Evolutionary conservation across 2,797 vertebrate species (phyloP).

Genomic region (Balearica regulorum): DNA sequence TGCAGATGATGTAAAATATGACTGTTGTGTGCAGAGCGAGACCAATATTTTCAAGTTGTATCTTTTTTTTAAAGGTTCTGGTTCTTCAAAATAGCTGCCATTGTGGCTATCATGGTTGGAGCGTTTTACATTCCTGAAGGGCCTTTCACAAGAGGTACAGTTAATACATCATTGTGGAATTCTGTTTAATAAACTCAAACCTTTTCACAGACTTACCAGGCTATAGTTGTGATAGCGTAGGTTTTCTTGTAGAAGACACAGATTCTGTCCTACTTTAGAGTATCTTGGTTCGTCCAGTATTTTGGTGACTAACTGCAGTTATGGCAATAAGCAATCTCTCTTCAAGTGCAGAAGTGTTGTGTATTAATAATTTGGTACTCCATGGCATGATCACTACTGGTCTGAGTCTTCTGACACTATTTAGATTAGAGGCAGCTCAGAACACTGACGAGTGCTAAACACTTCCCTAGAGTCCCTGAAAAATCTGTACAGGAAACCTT

Average conservation of each 20-base stretch:
- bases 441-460: neutral
- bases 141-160: constrained; percentile 82
- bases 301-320: neutral
- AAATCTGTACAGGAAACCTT: neutral
- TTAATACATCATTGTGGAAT: neutral
- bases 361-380: neutral
- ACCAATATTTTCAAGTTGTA: neutral
- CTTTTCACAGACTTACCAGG: neutral
- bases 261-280: neutral
- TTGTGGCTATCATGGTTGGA: constrained; percentile 85
- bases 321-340: neutral
- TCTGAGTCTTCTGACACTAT: neutral
- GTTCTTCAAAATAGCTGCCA: constrained; percentile 90
- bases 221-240: neutral
- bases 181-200: neutral
- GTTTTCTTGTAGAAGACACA: neutral
- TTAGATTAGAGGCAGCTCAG: neutral
- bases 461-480: neutral
- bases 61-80: constrained; percentile 83
- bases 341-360: neutral
- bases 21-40: neutral
- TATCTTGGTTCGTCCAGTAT: neutral
- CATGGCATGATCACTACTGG: fast-evolving
- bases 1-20: neutral
- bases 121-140: constrained; percentile 93